A percentile compares a stretch with the other conserved stretches of the same genome.
These are phyloP conservation scores for Nycticryphes semicollaris DNA, from an alignment of 2,113 vertebrate genomes.

Conservation along the genomic window DNA sequence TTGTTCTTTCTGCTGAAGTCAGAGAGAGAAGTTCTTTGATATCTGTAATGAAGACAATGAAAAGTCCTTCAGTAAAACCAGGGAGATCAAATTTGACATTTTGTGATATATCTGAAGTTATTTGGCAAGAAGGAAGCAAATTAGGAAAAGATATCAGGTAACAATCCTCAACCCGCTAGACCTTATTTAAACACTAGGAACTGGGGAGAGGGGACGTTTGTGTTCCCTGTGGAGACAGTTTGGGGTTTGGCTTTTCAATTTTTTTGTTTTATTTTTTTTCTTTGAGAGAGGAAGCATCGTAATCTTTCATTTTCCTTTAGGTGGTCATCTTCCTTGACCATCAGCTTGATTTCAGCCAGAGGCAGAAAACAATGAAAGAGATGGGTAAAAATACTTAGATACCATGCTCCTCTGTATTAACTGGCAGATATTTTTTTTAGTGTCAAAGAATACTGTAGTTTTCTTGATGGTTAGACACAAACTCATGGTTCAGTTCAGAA, in stretches of 20 bases:
- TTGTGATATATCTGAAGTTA: neutral
- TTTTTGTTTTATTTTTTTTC: neutral
- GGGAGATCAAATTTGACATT: neutral
- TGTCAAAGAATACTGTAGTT: neutral
- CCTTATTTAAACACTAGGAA: neutral
- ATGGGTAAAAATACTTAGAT: neutral
- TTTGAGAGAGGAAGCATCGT: neutral
- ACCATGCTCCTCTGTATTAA: neutral
- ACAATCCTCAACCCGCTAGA: neutral
- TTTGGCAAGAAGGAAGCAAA: neutral
- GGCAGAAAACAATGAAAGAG: neutral
- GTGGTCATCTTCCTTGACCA: neutral
- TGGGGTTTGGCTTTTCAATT: neutral
- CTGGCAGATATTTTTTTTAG: neutral
- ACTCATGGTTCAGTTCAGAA: neutral
- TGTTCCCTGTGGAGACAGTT: neutral
- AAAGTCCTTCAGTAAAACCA: neutral
- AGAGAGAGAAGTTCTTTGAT: slow-evolving; percentile 17
- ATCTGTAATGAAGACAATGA: neutral
- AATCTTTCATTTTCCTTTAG: neutral
- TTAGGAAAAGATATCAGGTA: neutral
- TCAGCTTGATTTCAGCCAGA: neutral
- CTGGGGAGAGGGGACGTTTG: neutral
- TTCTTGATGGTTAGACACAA: neutral
- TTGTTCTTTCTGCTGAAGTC: neutral